A percentile compares a stretch with the other conserved stretches of the same genome.
phyloP scores from a whole-genome alignment of 1,140 invertebrate genomes.

The Lucilia sericata region DNA sequence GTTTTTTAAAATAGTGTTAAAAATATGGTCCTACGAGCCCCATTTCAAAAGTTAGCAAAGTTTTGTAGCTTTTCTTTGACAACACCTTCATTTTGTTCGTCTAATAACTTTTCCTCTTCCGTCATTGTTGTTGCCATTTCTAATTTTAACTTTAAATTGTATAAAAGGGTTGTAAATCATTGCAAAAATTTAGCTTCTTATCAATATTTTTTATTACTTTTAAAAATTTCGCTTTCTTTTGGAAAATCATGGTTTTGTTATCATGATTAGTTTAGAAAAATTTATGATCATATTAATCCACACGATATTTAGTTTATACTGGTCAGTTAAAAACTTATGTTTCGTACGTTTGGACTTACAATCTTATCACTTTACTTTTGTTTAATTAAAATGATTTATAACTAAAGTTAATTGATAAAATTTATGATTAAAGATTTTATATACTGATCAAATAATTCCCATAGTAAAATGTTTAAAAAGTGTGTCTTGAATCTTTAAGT shows the following conservation, averaged over 20 bases:
- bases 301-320: not conserved
- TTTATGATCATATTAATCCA: not conserved
- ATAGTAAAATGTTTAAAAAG: not conserved
- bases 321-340: too few relatives aligned
- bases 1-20: not conserved
- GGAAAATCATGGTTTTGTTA: not conserved
- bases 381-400: conserved; percentile 2
- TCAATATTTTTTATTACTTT: not conserved
- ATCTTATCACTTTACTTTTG: not conserved
- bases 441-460: not conserved
- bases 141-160: not conserved
- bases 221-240: not conserved
- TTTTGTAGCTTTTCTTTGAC: not conserved
- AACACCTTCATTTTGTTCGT: too few relatives aligned
- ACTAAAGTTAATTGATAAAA: not conserved
- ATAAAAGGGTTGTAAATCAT: not conserved
- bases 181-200: not conserved
- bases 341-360: not conserved
- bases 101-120: too few relatives aligned
- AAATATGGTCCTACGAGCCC: not conserved
- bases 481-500: not conserved
- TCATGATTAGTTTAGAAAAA: not conserved
- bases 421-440: not conserved
- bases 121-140: too few relatives aligned
- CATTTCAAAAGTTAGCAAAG: too few relatives aligned